Conservation (phyloP, 2,888 invertebrate genomes). For the Scaptomyza tumidula region DNA sequence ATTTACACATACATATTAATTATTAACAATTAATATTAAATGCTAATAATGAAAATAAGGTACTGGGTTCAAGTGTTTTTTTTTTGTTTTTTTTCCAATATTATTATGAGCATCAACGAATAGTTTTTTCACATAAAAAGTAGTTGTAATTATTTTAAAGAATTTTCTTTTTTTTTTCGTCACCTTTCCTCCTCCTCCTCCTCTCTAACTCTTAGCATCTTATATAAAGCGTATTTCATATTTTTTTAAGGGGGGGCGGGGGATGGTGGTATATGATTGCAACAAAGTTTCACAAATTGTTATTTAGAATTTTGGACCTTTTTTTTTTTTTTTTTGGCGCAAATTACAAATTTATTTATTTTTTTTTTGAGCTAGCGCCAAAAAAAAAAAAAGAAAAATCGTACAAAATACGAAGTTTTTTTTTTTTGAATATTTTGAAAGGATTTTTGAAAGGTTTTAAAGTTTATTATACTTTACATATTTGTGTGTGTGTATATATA, state of each 20-base stretch:
- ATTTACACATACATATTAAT: constrained; percentile 77
- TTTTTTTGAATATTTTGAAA: constrained; percentile 40
- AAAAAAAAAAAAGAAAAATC: neutral
- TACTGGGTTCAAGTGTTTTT: constrained; percentile 83
- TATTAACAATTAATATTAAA: constrained; percentile 77
- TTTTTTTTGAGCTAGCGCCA: constrained; percentile 43
- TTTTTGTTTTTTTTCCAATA: constrained; percentile 48
- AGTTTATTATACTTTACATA: constrained; percentile 28
- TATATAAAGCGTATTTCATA: constrained; percentile 56
- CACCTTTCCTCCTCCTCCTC: too few species aligned
- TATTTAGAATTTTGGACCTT: constrained; percentile 10
- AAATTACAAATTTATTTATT: constrained; percentile 58
- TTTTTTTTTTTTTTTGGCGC: constrained; percentile 40
- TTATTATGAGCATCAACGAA: constrained; percentile 75
- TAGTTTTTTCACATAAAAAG: constrained; percentile 68
- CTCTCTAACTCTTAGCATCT: constrained; percentile 46
- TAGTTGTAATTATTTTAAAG: constrained; percentile 31
- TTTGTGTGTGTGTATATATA: constrained; percentile 28
- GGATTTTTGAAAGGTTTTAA: constrained; percentile 20
- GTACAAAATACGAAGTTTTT: constrained; percentile 23
- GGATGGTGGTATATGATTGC: constrained; percentile 38
- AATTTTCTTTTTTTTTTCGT: too few species aligned
- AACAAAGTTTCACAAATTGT: constrained; percentile 69
- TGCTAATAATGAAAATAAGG: constrained; percentile 82
- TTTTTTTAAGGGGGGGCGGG: constrained; percentile 15